Base-by-base conservation (phyloP, 2,113 vertebrate genomes). In the Hydrolagus affinis region DNA sequence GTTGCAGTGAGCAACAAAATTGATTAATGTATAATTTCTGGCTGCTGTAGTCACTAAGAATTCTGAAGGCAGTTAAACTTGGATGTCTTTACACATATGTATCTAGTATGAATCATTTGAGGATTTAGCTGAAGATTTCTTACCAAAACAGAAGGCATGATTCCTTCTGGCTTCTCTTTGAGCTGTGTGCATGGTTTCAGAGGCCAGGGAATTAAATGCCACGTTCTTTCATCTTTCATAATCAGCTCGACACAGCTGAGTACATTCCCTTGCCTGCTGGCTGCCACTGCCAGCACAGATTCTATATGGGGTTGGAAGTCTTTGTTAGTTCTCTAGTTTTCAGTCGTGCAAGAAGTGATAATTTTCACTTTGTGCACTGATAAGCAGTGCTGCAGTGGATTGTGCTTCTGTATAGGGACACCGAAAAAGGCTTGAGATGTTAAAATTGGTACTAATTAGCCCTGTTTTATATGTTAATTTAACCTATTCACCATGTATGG, bases 71-170 rank as follows among this genome's bases (percentile, higher is more conserved):
- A 25, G 21, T 83, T 83, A 83, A 83, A 83, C 62, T 66, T 64
- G 78, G 15, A 66, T 83, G 62, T 66, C 78, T 32, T 83, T 32
- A 62, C 66, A 68, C 28, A 28, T 83, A 83, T 68, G 66, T 64
- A 83, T 68, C 78, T 83, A 83, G 60, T 28, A 68, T 83, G 78
- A 83, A 83, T 83, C 66, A 86, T 59, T 83, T 71, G 66, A 32
- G 23, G 75, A 80, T 78, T 70, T 62, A 76, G 60, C 64, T 57
- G 23, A 86, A 86, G 74, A 70, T 89, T 91, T 89, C 88, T 90
- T 93, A 93, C 91, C 89, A 89, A 93, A 93, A 92, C 93, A 92
- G 89, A 92, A 93, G 90, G 90, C 91, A 94, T 93, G 93, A 92
- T 93, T 93, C 91, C 91, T 92, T 92, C 93, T 93, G 91, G 92